Base-by-base conservation (phyloP, 1,140 invertebrate species). In the Eumaeus atala region DNA sequence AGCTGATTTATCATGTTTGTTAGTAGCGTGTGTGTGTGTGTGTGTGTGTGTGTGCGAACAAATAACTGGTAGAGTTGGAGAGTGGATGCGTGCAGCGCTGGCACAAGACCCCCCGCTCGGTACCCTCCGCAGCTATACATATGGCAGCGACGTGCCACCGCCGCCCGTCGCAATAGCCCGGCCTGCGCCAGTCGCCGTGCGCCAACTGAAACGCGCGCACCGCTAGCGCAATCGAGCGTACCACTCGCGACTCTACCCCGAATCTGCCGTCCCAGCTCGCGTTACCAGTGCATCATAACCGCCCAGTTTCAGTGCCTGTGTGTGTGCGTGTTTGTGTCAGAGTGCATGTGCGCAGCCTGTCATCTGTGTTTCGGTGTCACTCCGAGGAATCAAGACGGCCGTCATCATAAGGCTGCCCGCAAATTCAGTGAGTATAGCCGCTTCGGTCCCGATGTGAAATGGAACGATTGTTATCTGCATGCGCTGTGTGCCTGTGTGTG, bases 121-220 rank as follows among this genome's bases (percentile, higher is more conserved):
- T 76, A 74, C 78, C 74, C 78, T 77, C 74, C 59, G 59, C 73
- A 76, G 74, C 68, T 81, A 81, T 81, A 84, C 77, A 74, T 84
- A 77, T 80, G 77, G 76, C 77, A 70, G 68, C 72, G 71, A 74
- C 74, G 66, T 74, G 74, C 73, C 75, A 74, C 71, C 64, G 67
- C 69, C 58, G 74, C 73, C 78, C 40, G 82, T 79, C 77, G 82
- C 82, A 83, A 82, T 83, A 81, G 70, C 81, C 77, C 76, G 69
- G 77, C 71, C 82, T 78, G 79, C 82, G 75, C 80, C 82, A 82
- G 82, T 82, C 82, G 75, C 74, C 70, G 77, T 85, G 79, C 82
- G 82, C 82, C 82, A 85, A 80, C 79, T 81, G 82, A 80, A 85
- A 83, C 77, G 82, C 79, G 82, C 82, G 82, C 82, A 84, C 80